Evolutionary conservation across 2,113 vertebrate species (phyloP), one percentile per base, ranked within the genome.

Genomic region (Callionymus lyra): DNA sequence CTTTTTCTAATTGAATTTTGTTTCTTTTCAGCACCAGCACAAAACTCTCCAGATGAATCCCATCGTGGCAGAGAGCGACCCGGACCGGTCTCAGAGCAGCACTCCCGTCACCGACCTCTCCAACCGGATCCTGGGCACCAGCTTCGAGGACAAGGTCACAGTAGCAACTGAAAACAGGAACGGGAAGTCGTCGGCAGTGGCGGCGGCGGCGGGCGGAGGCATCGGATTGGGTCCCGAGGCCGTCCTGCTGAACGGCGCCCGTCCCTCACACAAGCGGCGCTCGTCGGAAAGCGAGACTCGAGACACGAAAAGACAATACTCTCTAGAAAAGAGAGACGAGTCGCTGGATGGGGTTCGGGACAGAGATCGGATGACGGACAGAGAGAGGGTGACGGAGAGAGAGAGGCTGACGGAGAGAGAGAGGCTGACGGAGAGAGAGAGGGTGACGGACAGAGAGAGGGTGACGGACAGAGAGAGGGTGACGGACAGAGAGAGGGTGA

Each of bases 61-160:
- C 16, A 32, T 16, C 38, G 16, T 55, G 16, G 44, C 41, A 0
- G 70, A 77, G 44, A 34, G 54, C 0, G 77, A 83, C 38, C 89
- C 91, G 65, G 84, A 81, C 43, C 91, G 93, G 63, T 89, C 81
- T 1, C 86, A 77, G 50, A 90, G 90, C 6, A 88, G 89, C 49
- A 96, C 93, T 10, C 94, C 94, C 0, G 84, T 98, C 59, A 90
- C 91, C 0, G 93, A 97, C 56, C 91, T 97, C 27, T 90, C 91
- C 38, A 87, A 87, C 46, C 90, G 89, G 42, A 94, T 98, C 61
- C 64, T 85, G 81, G 88, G 91, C 49, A 68, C 82, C 0, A 79
- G 88, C 47, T 89, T 98, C 47, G 88, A 91, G 31, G 86, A 88
- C 56, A 76, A 50, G 46, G 61, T 77, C 3, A 64, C 76, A 31